phyloP scores from a whole-genome alignment of 2,888 invertebrate genomes.

The Latrodectus hesperus region DNA sequence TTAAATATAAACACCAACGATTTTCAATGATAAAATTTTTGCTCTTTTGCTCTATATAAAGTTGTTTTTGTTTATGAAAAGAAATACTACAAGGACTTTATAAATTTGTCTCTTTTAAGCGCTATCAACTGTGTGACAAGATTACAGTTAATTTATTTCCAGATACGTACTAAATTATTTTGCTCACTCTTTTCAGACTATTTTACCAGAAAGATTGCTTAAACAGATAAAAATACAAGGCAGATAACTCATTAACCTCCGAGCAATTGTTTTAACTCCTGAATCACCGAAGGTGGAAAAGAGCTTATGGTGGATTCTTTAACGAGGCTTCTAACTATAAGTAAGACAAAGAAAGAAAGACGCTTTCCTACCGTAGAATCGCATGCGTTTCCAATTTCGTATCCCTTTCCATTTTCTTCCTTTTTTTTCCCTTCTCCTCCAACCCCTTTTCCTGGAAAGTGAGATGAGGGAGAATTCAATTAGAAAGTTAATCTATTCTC shows the following conservation, averaged over 20 bases:
- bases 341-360: background rate
- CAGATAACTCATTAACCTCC: background rate
- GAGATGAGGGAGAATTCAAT: conserved; percentile 52
- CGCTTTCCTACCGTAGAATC: background rate
- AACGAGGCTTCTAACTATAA: background rate
- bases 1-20: no score
- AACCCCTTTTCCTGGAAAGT: conserved; percentile 19
- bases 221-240: background rate
- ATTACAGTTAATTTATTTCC: no score
- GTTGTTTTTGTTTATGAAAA: no score
- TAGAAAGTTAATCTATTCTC: conserved; percentile 61
- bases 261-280: background rate
- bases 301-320: background rate
- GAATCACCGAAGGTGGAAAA: background rate
- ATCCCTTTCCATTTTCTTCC: background rate
- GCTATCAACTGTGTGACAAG: no score
- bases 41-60: no score
- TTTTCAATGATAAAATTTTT: no score
- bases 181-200: no score
- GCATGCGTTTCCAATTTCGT: background rate
- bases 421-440: background rate
- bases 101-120: no score
- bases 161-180: no score
- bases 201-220: no score
- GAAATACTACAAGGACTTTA: no score